Percentiles rank a stretch among this genome's conserved stretches.
Evolutionary conservation across 2,888 invertebrate genomes (phyloP).

Genomic region (Hipparchia sbordonii): DNA sequence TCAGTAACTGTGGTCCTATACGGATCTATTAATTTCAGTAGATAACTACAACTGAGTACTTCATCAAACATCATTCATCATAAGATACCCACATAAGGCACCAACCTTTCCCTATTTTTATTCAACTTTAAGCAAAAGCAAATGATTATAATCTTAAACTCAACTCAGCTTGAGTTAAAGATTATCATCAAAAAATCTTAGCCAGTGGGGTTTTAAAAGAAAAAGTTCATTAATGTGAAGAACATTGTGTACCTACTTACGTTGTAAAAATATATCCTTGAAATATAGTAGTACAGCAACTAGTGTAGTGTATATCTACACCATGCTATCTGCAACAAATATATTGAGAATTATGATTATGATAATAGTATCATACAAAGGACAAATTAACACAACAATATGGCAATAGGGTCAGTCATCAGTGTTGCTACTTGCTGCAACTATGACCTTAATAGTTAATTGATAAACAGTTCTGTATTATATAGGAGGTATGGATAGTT

Average conservation of each 20-base stretch:
- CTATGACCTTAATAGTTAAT: conserved; percentile 45
- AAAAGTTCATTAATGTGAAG: too few species aligned
- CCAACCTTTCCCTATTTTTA: too few species aligned
- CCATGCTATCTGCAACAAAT: conserved; percentile 66
- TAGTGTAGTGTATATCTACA: conserved; percentile 50
- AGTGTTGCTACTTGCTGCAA: conserved; percentile 47
- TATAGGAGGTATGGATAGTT: neutral
- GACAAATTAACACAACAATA: conserved; percentile 31
- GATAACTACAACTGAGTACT: too few species aligned
- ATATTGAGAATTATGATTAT: conserved; percentile 38
- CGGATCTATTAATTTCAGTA: too few species aligned
- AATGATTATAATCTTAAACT: too few species aligned
- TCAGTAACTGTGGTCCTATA: too few species aligned
- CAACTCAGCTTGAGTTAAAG: too few species aligned
- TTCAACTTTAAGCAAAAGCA: too few species aligned
- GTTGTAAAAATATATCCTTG: conserved; percentile 33
- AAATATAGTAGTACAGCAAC: conserved; percentile 43
- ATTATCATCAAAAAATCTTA: neutral
- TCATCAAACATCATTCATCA: too few species aligned
- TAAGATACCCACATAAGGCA: too few species aligned
- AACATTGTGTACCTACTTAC: conserved; percentile 38
- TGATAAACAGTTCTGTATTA: conserved; percentile 37
- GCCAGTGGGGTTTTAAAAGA: neutral
- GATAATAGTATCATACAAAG: conserved; percentile 31
- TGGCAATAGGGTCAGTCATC: conserved; percentile 27